Conservation (phyloP, 2,888 invertebrate genomes). For the Cetonia aurata region DNA sequence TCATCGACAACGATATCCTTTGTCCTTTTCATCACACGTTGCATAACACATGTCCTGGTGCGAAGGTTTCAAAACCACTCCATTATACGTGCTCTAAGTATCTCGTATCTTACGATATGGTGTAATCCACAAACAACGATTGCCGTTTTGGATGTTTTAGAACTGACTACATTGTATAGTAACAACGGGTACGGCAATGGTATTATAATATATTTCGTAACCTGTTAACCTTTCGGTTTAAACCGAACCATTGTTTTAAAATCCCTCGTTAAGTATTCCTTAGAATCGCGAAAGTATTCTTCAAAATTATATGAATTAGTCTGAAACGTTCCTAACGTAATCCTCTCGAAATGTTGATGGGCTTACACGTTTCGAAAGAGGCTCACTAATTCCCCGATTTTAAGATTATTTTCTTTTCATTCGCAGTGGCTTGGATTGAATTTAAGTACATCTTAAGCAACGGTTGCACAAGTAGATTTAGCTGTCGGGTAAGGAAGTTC, state of each 20-base stretch:
- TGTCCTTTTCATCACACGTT: too few species aligned
- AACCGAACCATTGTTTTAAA: conserved; percentile 44
- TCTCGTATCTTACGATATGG: too few species aligned
- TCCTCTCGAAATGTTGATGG: too few species aligned
- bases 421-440: too few species aligned
- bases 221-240: conserved; percentile 40
- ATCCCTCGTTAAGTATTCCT: neutral
- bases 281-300: conserved; percentile 10
- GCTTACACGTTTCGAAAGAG: too few species aligned
- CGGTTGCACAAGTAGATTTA: too few species aligned
- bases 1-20: too few species aligned
- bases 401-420: too few species aligned
- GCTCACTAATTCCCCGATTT: too few species aligned
- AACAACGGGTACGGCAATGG: neutral
- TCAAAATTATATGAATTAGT: conserved; percentile 43
- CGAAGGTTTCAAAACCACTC: conserved; percentile 10
- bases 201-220: conserved; percentile 30
- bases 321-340: neutral
- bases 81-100: neutral
- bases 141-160: conserved; percentile 16
- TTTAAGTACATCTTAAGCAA: too few species aligned
- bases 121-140: neutral
- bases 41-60: neutral
- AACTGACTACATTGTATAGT: neutral
- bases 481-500: too few species aligned